Evolutionary conservation across 2,888 invertebrate genomes (phyloP), one percentile per base, ranked within the genome.

Genomic region (Antitype chi): DNA sequence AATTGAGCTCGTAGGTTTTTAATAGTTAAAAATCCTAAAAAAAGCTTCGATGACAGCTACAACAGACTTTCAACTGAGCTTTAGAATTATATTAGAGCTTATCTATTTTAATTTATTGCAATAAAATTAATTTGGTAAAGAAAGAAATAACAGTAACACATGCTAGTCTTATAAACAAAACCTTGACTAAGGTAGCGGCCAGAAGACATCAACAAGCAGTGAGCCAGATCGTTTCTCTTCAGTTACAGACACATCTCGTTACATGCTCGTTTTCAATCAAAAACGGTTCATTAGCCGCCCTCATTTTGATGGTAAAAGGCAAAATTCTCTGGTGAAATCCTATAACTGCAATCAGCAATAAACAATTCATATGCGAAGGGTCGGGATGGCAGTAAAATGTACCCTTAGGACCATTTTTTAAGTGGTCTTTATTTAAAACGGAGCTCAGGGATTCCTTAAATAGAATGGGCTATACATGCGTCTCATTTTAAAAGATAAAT

Each of bases 71-170:
- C 3, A 32, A 17, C 6, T 17, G 9, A 20, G 20, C 20, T 53
- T 9, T 5, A 38, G 38, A 38, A 38, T 38, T 38, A 38, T 38
- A 38, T 38, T 38, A 38, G 4, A 52, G 43, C 32, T 23, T 28
- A 32, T 25, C 20, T 17, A 13, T 38, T 38, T n/a, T 20, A 9
- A 1, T 38, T 49, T 52, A 2, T 23, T 38, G 11, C 17, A n/a
- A 43, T 17, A n/a, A 49, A 60, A 13, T 32, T 0, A 20, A 23
- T 60, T 66, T 76, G 66, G 66, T 66, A 67, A 70, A 57, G 20
- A 66, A 82, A 80, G n/a, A 32, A 43, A 38, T 68, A 38, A 49
- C 38, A 43, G 0, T 43, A 25, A 11, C n/a, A n/a, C 20, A 25
- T n/a, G 32, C 67, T 32, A 23, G 23, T 2, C 17, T 6, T 47